These are phyloP conservation scores for Campylomormyrus tamandua DNA, from an alignment of 2,113 vertebrate genomes.

Conservation along the genomic window DNA sequence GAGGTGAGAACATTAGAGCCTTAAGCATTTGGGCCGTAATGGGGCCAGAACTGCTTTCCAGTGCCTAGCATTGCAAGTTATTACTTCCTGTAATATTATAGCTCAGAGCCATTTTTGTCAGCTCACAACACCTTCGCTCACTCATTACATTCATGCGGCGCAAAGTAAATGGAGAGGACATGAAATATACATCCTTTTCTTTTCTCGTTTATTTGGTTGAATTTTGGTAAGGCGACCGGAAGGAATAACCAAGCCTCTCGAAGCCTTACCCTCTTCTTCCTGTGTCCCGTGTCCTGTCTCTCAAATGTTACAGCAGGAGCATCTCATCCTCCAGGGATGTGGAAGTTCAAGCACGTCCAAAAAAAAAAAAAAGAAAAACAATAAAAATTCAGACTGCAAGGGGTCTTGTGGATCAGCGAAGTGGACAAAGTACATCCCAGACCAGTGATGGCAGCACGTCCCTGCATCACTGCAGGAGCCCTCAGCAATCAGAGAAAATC, in stretches of 20 bases:
- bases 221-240: background rate
- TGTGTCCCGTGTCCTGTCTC: background rate
- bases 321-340: background rate
- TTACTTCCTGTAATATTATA: slow-evolving; percentile 68
- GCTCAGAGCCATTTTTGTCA: slow-evolving; percentile 44
- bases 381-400: background rate
- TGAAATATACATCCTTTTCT: background rate
- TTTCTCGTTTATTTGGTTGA: background rate
- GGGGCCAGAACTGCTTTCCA: slow-evolving; percentile 67
- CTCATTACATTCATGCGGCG: background rate
- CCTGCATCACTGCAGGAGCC: background rate
- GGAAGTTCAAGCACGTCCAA: background rate
- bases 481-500: background rate
- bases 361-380: background rate
- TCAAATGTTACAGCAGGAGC: background rate
- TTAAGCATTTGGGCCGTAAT: slow-evolving; percentile 75
- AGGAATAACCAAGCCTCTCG: background rate
- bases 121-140: slow-evolving; percentile 11
- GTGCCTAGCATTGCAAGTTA: slow-evolving; percentile 65
- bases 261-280: background rate
- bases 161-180: background rate
- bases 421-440: background rate
- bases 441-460: background rate
- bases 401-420: background rate
- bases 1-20: slow-evolving; percentile 80